Conservation (phyloP, 2,113 vertebrate genomes). For the Daphoenositta chrysoptera region DNA sequence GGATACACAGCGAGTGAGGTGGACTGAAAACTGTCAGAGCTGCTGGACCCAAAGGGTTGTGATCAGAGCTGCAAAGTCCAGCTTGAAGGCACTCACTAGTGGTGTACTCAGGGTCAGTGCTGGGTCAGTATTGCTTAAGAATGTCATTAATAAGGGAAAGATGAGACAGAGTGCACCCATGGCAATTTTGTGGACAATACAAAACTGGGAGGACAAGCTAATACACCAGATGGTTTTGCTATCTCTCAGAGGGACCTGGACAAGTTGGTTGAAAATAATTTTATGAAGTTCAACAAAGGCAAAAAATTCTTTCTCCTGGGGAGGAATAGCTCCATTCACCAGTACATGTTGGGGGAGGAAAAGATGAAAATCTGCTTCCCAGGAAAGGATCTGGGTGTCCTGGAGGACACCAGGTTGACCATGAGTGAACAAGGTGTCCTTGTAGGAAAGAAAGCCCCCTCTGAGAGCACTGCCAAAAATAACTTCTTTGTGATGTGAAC, state of each 20-base stretch:
- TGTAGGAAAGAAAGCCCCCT: neutral
- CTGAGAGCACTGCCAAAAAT: neutral
- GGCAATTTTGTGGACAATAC: neutral
- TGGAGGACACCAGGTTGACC: neutral
- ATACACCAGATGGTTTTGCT: neutral
- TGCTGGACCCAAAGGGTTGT: neutral
- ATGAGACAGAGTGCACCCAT: neutral
- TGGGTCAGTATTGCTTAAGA: neutral
- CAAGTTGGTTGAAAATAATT: neutral
- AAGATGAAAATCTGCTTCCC: neutral
- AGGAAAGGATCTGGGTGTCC: neutral
- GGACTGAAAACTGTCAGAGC: neutral
- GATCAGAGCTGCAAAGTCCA: neutral
- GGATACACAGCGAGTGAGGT: neutral
- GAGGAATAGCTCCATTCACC: neutral
- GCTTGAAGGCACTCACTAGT: neutral
- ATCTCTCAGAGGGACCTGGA: neutral
- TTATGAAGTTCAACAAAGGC: neutral
- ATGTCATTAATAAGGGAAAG: neutral
- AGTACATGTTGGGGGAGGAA: accelerated
- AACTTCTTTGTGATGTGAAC: neutral
- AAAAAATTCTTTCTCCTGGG: neutral
- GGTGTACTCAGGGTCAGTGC: neutral
- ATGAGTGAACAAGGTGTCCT: neutral
- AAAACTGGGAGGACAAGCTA: neutral